Percentiles rank a stretch among this genome's conserved stretches.
phyloP scores from a whole-genome alignment of 2,888 invertebrate species.

The Diplazon laetatorius region DNA sequence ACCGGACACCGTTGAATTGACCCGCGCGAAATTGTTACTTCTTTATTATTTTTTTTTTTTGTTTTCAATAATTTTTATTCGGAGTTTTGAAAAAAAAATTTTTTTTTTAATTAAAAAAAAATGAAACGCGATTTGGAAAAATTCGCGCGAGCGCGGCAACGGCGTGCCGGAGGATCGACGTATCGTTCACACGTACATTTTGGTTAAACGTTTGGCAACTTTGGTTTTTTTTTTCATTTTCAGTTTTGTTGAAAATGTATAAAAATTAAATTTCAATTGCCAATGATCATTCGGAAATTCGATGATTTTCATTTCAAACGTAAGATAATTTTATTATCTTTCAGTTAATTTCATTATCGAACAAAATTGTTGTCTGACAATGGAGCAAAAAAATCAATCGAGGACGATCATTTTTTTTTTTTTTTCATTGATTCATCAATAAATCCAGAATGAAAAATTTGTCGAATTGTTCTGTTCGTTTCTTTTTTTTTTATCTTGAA shows the following conservation, averaged over 20 bases:
- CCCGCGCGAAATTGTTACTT: constrained; percentile 5
- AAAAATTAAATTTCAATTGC: background rate
- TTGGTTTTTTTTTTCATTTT: constrained; percentile 43
- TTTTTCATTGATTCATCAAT: background rate
- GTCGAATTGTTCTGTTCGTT: background rate
- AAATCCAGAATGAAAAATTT: background rate
- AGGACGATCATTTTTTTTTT: constrained; percentile 15
- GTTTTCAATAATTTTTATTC: constrained; percentile 3
- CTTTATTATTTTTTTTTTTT: background rate
- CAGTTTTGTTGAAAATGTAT: constrained; percentile 1
- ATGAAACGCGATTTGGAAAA: background rate
- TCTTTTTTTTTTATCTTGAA: constrained; percentile 49
- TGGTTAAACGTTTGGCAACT: constrained; percentile 75
- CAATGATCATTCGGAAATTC: constrained; percentile 13
- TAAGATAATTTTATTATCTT: constrained; percentile 62
- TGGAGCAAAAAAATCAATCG: background rate
- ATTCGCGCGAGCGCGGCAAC: constrained; percentile 41
- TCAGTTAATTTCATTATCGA: too few relatives aligned
- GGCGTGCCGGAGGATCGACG: constrained; percentile 65
- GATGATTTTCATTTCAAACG: constrained; percentile 15
- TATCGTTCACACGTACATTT: constrained; percentile 68
- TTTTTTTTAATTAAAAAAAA: too few relatives aligned
- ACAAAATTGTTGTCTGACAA: background rate
- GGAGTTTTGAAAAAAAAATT: background rate
- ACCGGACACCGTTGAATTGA: constrained; percentile 22